phyloP scores from a whole-genome alignment of 2,113 vertebrate genomes.

The Microtus oregoni region DNA sequence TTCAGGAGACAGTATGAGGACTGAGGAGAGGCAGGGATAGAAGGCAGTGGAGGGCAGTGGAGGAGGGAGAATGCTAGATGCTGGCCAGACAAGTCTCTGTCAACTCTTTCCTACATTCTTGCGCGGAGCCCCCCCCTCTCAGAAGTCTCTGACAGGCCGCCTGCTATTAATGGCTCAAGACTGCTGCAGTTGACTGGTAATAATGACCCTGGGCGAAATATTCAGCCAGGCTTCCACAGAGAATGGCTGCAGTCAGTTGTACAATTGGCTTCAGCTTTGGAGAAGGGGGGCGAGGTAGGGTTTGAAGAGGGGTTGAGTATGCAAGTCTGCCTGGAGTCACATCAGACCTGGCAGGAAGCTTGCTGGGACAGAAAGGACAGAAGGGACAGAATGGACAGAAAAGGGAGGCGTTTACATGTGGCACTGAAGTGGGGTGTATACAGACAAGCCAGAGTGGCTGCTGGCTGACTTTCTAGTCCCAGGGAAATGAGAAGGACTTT shows the following conservation, averaged over 20 bases:
- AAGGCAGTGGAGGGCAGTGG: no score
- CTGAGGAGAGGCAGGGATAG: background rate
- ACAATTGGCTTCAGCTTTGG: background rate
- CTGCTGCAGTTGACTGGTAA: constrained; percentile 44
- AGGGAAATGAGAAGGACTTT: background rate
- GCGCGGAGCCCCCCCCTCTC: background rate
- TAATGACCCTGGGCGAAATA: constrained; percentile 72
- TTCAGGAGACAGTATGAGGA: background rate
- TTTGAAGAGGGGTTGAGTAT: background rate
- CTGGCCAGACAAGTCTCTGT: background rate
- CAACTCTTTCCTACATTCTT: background rate
- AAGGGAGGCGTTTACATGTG: background rate
- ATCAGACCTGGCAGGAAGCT: background rate
- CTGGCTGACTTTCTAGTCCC: no score
- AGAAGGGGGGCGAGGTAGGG: background rate
- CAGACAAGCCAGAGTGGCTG: background rate
- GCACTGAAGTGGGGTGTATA: fast-evolving
- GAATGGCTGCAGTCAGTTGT: background rate
- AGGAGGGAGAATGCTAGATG: no score
- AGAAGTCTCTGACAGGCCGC: background rate
- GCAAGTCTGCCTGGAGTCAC: background rate
- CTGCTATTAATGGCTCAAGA: constrained; percentile 77
- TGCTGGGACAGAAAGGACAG: background rate
- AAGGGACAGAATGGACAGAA: background rate
- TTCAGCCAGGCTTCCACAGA: background rate